These are phyloP conservation scores for Andrena praecox DNA, from an alignment of 2,888 invertebrate species.

Conservation along the genomic window DNA sequence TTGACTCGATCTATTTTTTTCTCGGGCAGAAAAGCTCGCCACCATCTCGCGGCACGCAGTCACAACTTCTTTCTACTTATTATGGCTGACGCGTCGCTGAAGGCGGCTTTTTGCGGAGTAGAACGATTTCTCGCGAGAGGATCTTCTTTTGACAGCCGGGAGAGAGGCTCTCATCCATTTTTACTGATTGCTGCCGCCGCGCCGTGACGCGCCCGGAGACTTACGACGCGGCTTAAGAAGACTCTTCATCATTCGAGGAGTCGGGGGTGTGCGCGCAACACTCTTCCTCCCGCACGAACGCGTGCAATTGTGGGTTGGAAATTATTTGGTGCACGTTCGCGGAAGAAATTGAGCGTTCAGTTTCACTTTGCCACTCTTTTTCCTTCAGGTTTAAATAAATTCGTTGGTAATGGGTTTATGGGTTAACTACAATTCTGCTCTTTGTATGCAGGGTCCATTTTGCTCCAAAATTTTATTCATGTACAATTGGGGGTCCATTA, in stretches of 20 bases:
- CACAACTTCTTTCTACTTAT: constrained; percentile 37
- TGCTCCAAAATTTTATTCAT: no score
- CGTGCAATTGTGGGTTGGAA: not conserved
- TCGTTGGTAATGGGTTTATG: no score
- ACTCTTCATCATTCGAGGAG: not conserved
- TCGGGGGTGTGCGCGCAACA: not conserved
- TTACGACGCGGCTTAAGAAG: not conserved
- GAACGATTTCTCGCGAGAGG: constrained; percentile 28
- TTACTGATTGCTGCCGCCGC: not conserved
- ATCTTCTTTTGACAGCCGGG: not conserved
- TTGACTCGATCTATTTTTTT: constrained; percentile 51
- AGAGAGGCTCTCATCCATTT: constrained; percentile 12
- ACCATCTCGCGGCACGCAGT: constrained; percentile 20
- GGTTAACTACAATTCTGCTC: no score
- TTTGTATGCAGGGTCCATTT: no score
- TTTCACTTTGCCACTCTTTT: no score
- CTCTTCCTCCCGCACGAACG: not conserved
- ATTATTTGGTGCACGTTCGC: not conserved
- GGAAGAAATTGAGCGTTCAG: no score
- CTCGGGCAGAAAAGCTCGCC: constrained; percentile 11
- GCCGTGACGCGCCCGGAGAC: not conserved
- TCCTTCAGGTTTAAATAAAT: no score
- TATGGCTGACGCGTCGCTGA: constrained; percentile 32
- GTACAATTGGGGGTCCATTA: no score
- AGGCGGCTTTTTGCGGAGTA: not conserved